phyloP scores from a whole-genome alignment of 2,888 invertebrate genomes.

The Netelia virgata region DNA sequence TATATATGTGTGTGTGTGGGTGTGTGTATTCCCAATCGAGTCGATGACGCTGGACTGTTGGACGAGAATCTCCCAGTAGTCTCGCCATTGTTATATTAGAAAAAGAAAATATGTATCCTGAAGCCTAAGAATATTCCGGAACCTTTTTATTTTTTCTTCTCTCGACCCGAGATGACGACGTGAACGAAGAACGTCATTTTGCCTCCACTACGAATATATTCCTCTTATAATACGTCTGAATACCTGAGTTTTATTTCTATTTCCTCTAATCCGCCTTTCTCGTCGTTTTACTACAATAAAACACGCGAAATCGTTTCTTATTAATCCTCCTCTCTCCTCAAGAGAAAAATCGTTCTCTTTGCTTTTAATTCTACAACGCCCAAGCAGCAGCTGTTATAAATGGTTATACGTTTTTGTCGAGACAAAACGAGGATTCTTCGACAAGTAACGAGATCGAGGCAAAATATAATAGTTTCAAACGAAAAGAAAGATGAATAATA shows the following conservation, averaged over 20 bases:
- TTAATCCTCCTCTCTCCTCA: neutral
- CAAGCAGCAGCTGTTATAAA: neutral
- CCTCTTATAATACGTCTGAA: neutral
- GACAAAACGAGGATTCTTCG: neutral
- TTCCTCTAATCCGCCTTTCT: slow-evolving; percentile 2
- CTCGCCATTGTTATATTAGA: neutral
- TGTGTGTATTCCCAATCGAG: slow-evolving; percentile 15
- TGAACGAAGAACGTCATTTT: neutral
- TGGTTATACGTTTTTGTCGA: neutral
- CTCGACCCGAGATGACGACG: neutral
- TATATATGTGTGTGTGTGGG: no score
- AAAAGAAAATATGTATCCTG: neutral
- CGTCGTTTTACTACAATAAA: neutral
- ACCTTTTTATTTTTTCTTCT: neutral
- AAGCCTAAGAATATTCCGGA: neutral
- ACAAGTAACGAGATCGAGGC: neutral
- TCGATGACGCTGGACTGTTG: slow-evolving; percentile 35
- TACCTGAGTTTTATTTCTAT: neutral
- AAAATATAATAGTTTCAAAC: neutral
- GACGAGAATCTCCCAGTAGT: neutral
- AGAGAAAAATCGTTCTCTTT: neutral
- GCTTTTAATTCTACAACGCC: neutral
- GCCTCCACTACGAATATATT: neutral
- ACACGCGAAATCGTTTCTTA: neutral
- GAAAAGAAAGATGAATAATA: no score